These are phyloP conservation scores for Ophiodon elongatus DNA, from an alignment of 2,113 vertebrate species.

Conservation along the genomic window DNA sequence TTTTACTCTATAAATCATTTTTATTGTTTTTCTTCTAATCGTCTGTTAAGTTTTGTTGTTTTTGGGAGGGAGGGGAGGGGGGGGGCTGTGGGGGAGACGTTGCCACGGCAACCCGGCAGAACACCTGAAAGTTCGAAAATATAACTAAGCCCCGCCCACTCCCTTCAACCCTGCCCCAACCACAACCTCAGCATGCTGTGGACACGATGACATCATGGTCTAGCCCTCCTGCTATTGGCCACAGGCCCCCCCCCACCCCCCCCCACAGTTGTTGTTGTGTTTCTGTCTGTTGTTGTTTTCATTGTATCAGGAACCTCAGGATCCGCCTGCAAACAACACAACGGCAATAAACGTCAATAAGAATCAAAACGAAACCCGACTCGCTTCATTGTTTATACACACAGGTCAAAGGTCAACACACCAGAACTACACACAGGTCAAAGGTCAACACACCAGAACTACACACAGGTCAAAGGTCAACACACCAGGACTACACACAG, in stretches of 20 bases:
- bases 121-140: slow-evolving; percentile 34
- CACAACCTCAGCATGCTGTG: neutral
- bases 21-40: slow-evolving; percentile 26
- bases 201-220: slow-evolving; percentile 40
- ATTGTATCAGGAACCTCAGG: slow-evolving; percentile 71
- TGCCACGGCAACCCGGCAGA: no score
- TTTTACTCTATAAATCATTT: slow-evolving; percentile 56
- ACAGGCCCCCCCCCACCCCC: neutral
- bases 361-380: neutral
- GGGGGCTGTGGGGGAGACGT: no score
- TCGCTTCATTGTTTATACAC: slow-evolving; percentile 2
- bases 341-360: slow-evolving; percentile 68
- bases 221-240: slow-evolving; percentile 51
- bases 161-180: slow-evolving; percentile 6
- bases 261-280: neutral
- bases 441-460: no score
- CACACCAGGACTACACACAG: no score
- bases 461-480: no score
- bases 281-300: slow-evolving; percentile 32
- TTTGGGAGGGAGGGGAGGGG: slow-evolving; percentile 3
- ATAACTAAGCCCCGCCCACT: slow-evolving; percentile 23
- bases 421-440: no score
- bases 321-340: slow-evolving; percentile 65
- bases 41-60: slow-evolving; percentile 24
- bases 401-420: no score